A percentile compares a stretch with the other conserved stretches of the same genome.
phyloP scores from a whole-genome alignment of 2,888 invertebrate species.

The Maniola hyperantus region DNA sequence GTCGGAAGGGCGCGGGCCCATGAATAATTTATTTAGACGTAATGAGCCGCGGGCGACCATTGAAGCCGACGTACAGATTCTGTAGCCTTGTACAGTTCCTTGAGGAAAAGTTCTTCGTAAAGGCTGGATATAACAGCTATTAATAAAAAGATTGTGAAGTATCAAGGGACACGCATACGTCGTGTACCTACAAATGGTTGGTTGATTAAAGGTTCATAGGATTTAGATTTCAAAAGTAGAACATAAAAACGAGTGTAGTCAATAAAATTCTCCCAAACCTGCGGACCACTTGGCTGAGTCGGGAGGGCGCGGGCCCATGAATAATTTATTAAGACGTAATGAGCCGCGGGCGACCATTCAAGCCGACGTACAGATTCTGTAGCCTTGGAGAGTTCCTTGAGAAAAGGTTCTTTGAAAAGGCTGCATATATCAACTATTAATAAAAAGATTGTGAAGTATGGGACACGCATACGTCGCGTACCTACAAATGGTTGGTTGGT shows the following conservation, averaged over 20 bases:
- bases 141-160: neutral
- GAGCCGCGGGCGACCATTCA: slow-evolving; percentile 70
- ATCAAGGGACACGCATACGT: no score
- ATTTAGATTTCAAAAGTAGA: neutral
- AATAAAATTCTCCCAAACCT: slow-evolving; percentile 30
- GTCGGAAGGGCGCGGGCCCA: slow-evolving; percentile 51
- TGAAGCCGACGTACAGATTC: slow-evolving; percentile 57
- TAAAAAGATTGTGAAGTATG: neutral
- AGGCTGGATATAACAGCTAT: neutral
- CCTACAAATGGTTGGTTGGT: no score
- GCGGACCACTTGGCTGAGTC: slow-evolving; percentile 38
- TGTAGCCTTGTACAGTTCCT: slow-evolving; percentile 42
- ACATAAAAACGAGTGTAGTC: slow-evolving; percentile 25
- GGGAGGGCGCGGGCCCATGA: slow-evolving; percentile 59
- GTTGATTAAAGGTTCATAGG: neutral
- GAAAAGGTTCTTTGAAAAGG: slow-evolving; percentile 25
- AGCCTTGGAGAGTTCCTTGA: slow-evolving; percentile 37
- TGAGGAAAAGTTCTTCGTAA: slow-evolving; percentile 26
- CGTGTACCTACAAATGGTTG: slow-evolving; percentile 4
- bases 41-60: slow-evolving; percentile 73
- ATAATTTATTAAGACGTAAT: slow-evolving; percentile 75
- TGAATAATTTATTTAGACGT: slow-evolving; percentile 75
- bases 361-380: slow-evolving; percentile 55
- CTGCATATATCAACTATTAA: neutral
- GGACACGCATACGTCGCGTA: no score